Percentiles rank a stretch among this genome's conserved stretches.
Conservation (phyloP, 2,888 invertebrate genomes). For the Brachynemurus nebulosus region DNA sequence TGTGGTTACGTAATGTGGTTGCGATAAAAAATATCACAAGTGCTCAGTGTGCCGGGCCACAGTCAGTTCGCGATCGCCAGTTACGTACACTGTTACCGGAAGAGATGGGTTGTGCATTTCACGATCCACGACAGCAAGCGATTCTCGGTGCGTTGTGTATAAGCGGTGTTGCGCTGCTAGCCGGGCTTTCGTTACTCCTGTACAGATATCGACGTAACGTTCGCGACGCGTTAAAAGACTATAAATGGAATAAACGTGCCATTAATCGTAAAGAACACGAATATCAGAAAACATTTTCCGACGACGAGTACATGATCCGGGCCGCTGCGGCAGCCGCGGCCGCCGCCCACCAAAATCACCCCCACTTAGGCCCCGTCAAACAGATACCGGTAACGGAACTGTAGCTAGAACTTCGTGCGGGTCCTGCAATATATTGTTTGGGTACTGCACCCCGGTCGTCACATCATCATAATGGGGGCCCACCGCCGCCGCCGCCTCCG, state of each 20-base stretch:
- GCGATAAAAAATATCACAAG: constrained; percentile 48
- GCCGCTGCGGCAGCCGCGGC: constrained; percentile 39
- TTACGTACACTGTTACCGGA: constrained; percentile 56
- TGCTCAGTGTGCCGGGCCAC: constrained; percentile 60
- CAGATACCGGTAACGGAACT: constrained; percentile 84
- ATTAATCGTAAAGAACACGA: constrained; percentile 70
- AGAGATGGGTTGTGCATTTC: constrained; percentile 67
- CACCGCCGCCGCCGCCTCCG: constrained; percentile 25
- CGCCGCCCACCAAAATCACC: constrained; percentile 37
- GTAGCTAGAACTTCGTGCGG: constrained; percentile 93
- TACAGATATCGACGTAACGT: constrained; percentile 70
- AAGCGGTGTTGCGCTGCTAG: constrained; percentile 55
- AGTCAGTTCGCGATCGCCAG: constrained; percentile 54
- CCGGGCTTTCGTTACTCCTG: constrained; percentile 55
- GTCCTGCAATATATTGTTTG: constrained; percentile 67
- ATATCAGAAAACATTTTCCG: constrained; percentile 80
- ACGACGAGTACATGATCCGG: constrained; percentile 69
- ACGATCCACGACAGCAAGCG: constrained; percentile 65
- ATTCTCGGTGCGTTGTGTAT: constrained; percentile 64
- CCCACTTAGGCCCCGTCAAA: constrained; percentile 30
- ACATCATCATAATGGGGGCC: constrained; percentile 24
- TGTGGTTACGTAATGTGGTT: constrained; percentile 65
- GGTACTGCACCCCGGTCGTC: constrained; percentile 21
- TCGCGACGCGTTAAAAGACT: constrained; percentile 68
- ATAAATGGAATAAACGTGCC: constrained; percentile 62